A percentile compares a stretch with the other conserved stretches of the same genome.
Conservation (phyloP, 2,113 vertebrate species). For the Odocoileus virginianus region DNA sequence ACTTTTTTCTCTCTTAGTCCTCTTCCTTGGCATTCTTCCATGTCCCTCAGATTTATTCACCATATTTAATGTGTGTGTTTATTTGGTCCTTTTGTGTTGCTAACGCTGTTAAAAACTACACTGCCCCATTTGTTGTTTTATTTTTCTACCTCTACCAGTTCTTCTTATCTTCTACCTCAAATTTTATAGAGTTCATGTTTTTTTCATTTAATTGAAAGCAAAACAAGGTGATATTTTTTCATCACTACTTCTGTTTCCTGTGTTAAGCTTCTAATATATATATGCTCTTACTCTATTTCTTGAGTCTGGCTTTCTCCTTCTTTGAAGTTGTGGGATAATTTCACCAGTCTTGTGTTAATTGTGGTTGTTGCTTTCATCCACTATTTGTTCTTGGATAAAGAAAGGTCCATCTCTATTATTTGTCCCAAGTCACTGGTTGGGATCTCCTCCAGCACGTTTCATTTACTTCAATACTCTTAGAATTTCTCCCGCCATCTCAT, state of each 20-base stretch:
- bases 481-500: neutral
- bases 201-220: slow-evolving; percentile 15
- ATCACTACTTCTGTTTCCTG: neutral
- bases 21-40: neutral
- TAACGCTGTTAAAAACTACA: neutral
- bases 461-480: neutral
- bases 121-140: neutral
- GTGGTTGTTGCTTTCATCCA: neutral
- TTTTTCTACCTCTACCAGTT: neutral
- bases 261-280: neutral
- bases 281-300: neutral
- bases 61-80: neutral
- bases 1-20: neutral
- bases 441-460: neutral
- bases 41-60: neutral
- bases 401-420: neutral
- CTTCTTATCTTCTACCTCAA: neutral
- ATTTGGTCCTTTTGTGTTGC: neutral
- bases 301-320: neutral
- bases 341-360: neutral
- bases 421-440: neutral
- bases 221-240: neutral
- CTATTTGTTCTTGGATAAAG: neutral
- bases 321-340: neutral
- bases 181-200: neutral